Conservation (phyloP, 2,113 vertebrate genomes). For the Phylloscopus trochiloides region DNA sequence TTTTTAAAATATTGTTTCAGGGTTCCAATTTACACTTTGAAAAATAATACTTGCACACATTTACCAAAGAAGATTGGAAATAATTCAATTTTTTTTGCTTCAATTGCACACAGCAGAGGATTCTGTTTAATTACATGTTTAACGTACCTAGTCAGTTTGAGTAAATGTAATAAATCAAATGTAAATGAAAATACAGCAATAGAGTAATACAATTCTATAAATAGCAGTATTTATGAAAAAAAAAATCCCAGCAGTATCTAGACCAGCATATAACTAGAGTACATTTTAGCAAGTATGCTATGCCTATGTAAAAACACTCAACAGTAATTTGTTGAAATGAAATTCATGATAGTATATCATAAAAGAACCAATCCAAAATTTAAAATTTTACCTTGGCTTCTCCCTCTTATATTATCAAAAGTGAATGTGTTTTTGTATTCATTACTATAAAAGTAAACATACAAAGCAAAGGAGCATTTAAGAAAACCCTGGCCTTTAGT, state of each 20-base stretch:
- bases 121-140: background rate
- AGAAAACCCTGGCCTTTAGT: background rate
- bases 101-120: background rate
- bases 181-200: background rate
- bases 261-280: background rate
- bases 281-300: background rate
- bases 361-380: background rate
- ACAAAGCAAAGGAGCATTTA: background rate
- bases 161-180: constrained; percentile 22
- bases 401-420: background rate
- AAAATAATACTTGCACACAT: background rate
- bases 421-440: background rate
- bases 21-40: background rate
- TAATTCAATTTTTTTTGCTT: background rate
- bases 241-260: background rate
- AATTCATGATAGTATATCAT: background rate
- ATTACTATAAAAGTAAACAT: background rate
- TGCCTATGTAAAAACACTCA: background rate
- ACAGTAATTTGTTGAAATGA: background rate
- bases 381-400: background rate
- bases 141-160: background rate
- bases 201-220: background rate
- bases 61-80: background rate
- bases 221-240: background rate
- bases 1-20: background rate